These are phyloP conservation scores for Ceratina australensis DNA, from an alignment of 1,140 invertebrate species.

Conservation along the genomic window DNA sequence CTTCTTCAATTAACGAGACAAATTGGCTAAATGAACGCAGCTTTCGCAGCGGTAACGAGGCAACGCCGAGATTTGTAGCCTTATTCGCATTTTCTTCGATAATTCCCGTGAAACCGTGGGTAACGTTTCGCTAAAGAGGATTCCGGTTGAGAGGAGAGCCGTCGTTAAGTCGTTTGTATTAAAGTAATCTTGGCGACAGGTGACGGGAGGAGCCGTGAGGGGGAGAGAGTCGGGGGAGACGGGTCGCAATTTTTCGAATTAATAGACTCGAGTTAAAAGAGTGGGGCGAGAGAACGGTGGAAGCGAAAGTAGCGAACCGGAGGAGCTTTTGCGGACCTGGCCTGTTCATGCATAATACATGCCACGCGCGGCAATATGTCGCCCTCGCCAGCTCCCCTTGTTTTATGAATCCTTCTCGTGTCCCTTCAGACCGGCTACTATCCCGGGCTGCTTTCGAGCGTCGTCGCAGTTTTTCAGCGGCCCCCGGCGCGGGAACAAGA, in stretches of 20 bases:
- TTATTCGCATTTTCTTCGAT: not conserved
- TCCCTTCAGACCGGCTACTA: slow-evolving; percentile 49
- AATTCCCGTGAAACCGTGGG: not conserved
- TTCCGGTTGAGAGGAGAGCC: not conserved
- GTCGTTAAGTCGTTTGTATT: slow-evolving; percentile 1
- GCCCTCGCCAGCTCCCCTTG: slow-evolving; percentile 64
- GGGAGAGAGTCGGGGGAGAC: not conserved
- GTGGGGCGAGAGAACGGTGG: not conserved
- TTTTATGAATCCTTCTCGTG: slow-evolving; percentile 66
- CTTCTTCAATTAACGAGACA: slow-evolving; percentile 35
- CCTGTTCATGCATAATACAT: slow-evolving; percentile 76
- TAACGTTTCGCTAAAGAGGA: not conserved
- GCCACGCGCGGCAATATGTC: slow-evolving; percentile 74
- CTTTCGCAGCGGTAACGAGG: slow-evolving; percentile 11
- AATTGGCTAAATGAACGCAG: slow-evolving; percentile 36
- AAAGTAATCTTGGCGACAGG: slow-evolving; percentile 3
- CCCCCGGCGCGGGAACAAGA: slow-evolving; percentile 26
- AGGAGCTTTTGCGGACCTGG: slow-evolving; percentile 14
- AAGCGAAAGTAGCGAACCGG: not conserved
- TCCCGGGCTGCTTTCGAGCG: slow-evolving; percentile 32
- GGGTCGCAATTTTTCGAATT: slow-evolving; percentile 72
- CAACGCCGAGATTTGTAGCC: slow-evolving; percentile 20
- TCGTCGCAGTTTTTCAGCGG: slow-evolving; percentile 38
- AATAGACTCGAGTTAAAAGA: slow-evolving; percentile 68
- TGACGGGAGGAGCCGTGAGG: not conserved